Conservation (phyloP, 64 coral and sea anemone genomes). For the Trachythela sp. region DNA sequence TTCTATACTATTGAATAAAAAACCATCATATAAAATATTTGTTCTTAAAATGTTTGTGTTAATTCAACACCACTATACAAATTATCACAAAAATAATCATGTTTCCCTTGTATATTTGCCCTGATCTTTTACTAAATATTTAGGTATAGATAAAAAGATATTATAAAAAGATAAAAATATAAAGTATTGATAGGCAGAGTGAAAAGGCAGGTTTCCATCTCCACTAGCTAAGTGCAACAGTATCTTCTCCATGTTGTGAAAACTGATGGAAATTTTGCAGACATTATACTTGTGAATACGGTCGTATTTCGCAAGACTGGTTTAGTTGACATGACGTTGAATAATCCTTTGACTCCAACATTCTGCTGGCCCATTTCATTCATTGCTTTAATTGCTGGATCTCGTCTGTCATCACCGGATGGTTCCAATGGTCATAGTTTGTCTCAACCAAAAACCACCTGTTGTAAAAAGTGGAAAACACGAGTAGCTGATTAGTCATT, state of each 20-base stretch:
- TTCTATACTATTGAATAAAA: no score
- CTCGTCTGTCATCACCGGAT: slow-evolving; percentile 72
- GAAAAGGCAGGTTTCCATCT: no score
- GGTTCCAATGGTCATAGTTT: slow-evolving; percentile 96
- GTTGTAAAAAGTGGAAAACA: neutral
- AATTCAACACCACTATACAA: no score
- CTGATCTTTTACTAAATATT: no score
- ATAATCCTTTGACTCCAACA: slow-evolving; percentile 40
- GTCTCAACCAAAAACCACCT: slow-evolving; percentile 94
- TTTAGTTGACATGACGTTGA: slow-evolving; percentile 57
- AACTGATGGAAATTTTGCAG: slow-evolving; percentile 56
- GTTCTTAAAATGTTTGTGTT: no score
- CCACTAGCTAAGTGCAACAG: neutral
- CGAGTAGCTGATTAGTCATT: no score
- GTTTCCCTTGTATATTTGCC: neutral
- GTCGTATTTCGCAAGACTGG: slow-evolving; percentile 67
- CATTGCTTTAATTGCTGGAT: slow-evolving; percentile 63
- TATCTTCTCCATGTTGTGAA: slow-evolving; percentile 74
- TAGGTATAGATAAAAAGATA: no score
- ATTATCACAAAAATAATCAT: no score
- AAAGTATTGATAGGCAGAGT: no score
- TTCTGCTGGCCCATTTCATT: slow-evolving; percentile 59
- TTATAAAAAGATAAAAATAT: no score
- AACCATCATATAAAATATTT: neutral
- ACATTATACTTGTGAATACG: slow-evolving; percentile 82